Conservation (phyloP, 92 coral and sea anemone species). For the Palythoa grandiflora region DNA sequence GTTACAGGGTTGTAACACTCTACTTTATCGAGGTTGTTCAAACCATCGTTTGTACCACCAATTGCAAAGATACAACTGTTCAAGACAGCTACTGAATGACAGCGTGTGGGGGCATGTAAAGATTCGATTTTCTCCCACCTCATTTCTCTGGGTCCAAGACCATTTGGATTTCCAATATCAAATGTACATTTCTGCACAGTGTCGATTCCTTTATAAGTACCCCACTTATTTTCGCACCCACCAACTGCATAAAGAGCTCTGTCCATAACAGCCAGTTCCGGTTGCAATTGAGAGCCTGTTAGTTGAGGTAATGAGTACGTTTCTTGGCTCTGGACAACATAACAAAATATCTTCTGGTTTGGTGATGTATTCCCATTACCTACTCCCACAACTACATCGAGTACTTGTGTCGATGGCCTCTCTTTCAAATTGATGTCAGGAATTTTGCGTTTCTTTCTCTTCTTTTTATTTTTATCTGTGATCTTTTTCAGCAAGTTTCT, state of each 20-base stretch:
- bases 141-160: conserved; percentile 37
- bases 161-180: conserved; percentile 27
- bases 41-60: conserved; percentile 48
- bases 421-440: conserved; percentile 46
- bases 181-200: conserved; percentile 33
- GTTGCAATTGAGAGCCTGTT: conserved; percentile 30
- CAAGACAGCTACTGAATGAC: conserved; percentile 39
- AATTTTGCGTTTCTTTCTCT: conserved; percentile 27
- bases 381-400: conserved; percentile 36
- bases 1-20: conserved; percentile 37
- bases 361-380: conserved; percentile 31
- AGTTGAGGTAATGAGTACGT: conserved; percentile 22
- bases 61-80: conserved; percentile 42
- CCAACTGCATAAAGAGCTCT: conserved; percentile 40
- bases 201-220: conserved; percentile 28
- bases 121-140: conserved; percentile 45
- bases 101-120: conserved; percentile 33
- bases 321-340: conserved; percentile 46
- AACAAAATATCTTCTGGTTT: conserved; percentile 42
- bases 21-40: conserved; percentile 33
- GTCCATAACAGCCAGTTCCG: conserved; percentile 16
- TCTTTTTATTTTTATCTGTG: conserved; percentile 32
- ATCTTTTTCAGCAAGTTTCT: conserved; percentile 40
- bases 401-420: conserved; percentile 42
- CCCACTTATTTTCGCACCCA: conserved; percentile 39